Evolutionary conservation across 2,888 invertebrate species (phyloP).

Genomic region (Epicampocera succincta): DNA sequence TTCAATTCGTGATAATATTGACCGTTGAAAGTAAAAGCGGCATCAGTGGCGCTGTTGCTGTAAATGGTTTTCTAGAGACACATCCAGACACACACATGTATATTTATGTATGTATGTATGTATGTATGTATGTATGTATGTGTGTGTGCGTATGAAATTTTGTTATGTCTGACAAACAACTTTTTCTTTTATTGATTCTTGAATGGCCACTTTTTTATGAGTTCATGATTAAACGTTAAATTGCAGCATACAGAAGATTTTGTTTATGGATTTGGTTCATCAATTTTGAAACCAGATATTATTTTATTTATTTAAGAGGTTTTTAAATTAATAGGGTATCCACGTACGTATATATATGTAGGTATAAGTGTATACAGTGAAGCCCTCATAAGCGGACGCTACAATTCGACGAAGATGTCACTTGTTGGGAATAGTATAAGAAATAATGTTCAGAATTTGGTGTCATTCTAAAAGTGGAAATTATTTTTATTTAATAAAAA

Average conservation of each 20-base stretch:
- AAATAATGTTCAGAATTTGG: no score
- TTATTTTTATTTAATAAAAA: no score
- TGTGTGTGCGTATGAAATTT: background rate
- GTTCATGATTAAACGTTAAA: constrained; percentile 47
- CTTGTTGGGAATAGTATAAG: no score
- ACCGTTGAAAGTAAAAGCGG: constrained; percentile 69
- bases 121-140: background rate
- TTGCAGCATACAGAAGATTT: constrained; percentile 43
- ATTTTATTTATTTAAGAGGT: no score
- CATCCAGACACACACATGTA: background rate
- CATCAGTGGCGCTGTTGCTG: constrained; percentile 1
- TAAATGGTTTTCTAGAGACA: no score
- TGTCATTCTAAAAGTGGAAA: no score
- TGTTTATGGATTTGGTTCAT: constrained; percentile 14
- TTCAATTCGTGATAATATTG: constrained; percentile 62
- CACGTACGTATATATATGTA: no score
- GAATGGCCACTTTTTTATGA: constrained; percentile 56
- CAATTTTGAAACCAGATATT: no score
- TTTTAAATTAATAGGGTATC: no score
- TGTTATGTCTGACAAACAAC: constrained; percentile 50
- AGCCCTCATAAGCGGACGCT: no score
- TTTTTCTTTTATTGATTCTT: constrained; percentile 70
- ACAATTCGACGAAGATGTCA: no score
- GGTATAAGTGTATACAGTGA: no score
- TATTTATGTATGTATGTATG: background rate